Evolutionary conservation across 64 coral and sea anemone species (phyloP), one percentile per base, ranked within the genome.

Genomic region (Platygyra sinensis): DNA sequence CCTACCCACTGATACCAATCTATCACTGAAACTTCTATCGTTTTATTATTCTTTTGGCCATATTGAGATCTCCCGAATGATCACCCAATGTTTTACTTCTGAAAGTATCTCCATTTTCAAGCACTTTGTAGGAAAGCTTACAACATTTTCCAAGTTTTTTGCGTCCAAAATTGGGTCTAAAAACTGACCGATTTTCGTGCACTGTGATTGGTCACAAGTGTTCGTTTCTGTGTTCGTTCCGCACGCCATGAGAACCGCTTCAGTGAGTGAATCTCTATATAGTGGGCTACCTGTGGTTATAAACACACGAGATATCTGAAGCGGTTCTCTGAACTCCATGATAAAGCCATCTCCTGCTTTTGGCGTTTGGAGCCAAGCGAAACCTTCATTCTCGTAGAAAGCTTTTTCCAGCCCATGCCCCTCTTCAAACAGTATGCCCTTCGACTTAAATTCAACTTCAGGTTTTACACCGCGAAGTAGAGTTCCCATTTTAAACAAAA

Each of bases 31-130:
- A 57, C 54, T 57, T 57, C 15, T 16, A 57, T 57, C 15, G 15
- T 15, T 57, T 57, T 9, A 57, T 57, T 57, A 57, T 57, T 2
- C 38, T 85, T 10, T 64, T 42, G 36, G 19, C 90, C 90, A 92
- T 22, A 87, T 46, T 46, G 82, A 77, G 39, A 92, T 87, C 75
- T 92, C 90, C 9, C 90, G 60, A 61, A 92, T 87, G 3, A 92
- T 92, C 3, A 87, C 62, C 90, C 90, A 92, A 0, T 79, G 50
- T 9, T 92, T 77, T 3, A 72, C 55, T 27, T 92, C 82, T 2
- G 17, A 49, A 8, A 10, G 73, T 19, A 92, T 87, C 9, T 76
- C 10, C 19, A 92, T 52, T 87, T 59, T 92, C 1, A 92, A 55
- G 54, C 90, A 87, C 80, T 92, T 92, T 8, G 86, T 74, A 20